Evolutionary conservation across 1,140 invertebrate genomes (phyloP).

Genomic region (Diabrotica virgifera): DNA sequence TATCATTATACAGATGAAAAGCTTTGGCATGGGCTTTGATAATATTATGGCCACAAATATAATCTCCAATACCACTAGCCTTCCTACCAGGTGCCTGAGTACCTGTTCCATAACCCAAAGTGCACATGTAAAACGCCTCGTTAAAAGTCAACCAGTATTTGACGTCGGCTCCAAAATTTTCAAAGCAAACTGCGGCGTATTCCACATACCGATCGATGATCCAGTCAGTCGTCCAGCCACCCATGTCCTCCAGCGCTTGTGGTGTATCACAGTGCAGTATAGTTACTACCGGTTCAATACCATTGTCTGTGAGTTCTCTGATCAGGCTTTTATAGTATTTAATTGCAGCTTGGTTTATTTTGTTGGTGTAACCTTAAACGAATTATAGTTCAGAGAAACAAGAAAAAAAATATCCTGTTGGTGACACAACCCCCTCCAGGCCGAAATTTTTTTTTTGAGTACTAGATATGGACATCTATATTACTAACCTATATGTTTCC

Average conservation of each 20-base stretch:
- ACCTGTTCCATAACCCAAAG: slow-evolving; percentile 19
- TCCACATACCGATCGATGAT: slow-evolving; percentile 4
- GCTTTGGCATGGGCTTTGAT: slow-evolving; percentile 50
- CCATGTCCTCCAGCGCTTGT: slow-evolving; percentile 10
- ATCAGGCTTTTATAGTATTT: slow-evolving; percentile 16
- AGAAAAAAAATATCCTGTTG: too few relatives aligned
- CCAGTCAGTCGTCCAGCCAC: slow-evolving; percentile 5
- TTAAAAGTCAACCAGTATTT: slow-evolving; percentile 48
- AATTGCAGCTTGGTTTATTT: slow-evolving; percentile 6
- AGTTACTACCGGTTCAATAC: slow-evolving; percentile 11
- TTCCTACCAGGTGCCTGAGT: slow-evolving; percentile 18
- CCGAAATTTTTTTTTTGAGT: too few relatives aligned
- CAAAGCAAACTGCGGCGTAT: slow-evolving; percentile 12
- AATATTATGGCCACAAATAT: slow-evolving; percentile 48
- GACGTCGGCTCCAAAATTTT: slow-evolving; percentile 27
- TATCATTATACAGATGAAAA: slow-evolving; percentile 46
- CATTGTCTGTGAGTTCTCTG: slow-evolving; percentile 10
- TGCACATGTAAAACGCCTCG: slow-evolving; percentile 22
- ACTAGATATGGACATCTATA: too few relatives aligned
- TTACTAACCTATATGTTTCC: too few relatives aligned
- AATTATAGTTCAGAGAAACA: too few relatives aligned
- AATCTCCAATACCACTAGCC: slow-evolving; percentile 42
- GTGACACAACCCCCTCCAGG: too few relatives aligned
- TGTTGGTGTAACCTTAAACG: slow-evolving; percentile 5
- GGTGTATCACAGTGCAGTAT: slow-evolving; percentile 7